phyloP scores from a whole-genome alignment of 2,888 invertebrate genomes.

The Aphrophora alni region DNA sequence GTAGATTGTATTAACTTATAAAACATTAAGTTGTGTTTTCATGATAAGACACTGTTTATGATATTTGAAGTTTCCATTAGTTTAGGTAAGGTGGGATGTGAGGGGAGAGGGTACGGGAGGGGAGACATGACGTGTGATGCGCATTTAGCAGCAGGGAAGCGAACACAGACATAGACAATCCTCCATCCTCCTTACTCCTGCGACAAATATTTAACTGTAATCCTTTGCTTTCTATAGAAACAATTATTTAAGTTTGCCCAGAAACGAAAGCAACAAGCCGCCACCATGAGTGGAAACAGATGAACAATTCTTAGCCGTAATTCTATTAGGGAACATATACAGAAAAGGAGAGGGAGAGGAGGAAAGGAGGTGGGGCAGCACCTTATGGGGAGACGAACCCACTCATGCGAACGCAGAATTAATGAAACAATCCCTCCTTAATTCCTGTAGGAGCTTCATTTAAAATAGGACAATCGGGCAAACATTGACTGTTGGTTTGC shows the following conservation, averaged over 20 bases:
- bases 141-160: not conserved
- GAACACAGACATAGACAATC: not conserved
- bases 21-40: not conserved
- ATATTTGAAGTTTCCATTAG: conserved; percentile 9
- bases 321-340: conserved; percentile 12
- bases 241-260: not conserved
- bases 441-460: not conserved
- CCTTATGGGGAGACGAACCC: not conserved
- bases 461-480: conserved; percentile 12
- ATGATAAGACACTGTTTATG: not conserved
- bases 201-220: not conserved
- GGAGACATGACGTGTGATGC: not conserved
- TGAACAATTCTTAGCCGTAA: conserved; percentile 29
- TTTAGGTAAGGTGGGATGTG: not conserved
- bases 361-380: not conserved
- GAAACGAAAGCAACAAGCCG: not conserved
- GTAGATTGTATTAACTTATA: not conserved
- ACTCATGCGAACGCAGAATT: not conserved
- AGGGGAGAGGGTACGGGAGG: not conserved
- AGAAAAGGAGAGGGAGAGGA: not conserved
- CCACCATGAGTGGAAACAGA: conserved; percentile 25
- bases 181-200: not conserved
- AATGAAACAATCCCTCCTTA: conserved; percentile 38
- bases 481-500: not conserved
- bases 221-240: not conserved